Base-by-base conservation (phyloP, 2,797 vertebrate species). In the Aplochiton taeniatus region DNA sequence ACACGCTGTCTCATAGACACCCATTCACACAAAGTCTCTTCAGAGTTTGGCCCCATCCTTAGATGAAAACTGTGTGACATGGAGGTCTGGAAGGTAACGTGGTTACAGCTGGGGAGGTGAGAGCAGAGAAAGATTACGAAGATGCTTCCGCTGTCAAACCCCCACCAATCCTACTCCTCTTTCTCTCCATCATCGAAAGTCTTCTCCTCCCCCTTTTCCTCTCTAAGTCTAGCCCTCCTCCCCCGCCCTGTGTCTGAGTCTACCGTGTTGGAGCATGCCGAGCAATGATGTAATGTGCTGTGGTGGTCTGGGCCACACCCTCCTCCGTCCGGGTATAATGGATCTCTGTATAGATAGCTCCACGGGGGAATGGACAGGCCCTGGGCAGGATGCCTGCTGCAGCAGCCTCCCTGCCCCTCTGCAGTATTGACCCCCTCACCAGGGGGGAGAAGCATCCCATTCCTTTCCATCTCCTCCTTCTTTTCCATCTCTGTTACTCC, bases 351-450 rank as follows among this genome's bases (percentile, higher is more conserved):
- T 31, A 31, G 31, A 31, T 6, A 31, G 31, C 31, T 31, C 31
- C 31, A 31, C 31, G n/a, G 17, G 8, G n/a, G 17, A 54, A 18
- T 11, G 52, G 18, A 17, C 11, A 54, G 52, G 52, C 52, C 17
- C 14, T 54, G 51, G 51, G n/a, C 17, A n/a, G 9, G 50, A 17
- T 8, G 10, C 16, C 51, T 17, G n/a, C 51, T 17, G 16, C 18
- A 17, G 16, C 16, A 11, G 18, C 50, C 55, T 19, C 13, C 43
- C 43, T 46, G 68, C 70, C 66, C 69, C 74, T 84, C 80, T 74
- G 82, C 83, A 81, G 82, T 72, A 61, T 75, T 53, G 67, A 73
- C 79, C 80, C 77, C 70, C 31, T 63, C 81, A 79, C 77, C 74
- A 48, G 67, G 52, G 59, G 43, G 66, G 75, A 80, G 72, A 70